phyloP scores from a whole-genome alignment of 2,888 invertebrate genomes.

The Drosophila niveifrons region DNA sequence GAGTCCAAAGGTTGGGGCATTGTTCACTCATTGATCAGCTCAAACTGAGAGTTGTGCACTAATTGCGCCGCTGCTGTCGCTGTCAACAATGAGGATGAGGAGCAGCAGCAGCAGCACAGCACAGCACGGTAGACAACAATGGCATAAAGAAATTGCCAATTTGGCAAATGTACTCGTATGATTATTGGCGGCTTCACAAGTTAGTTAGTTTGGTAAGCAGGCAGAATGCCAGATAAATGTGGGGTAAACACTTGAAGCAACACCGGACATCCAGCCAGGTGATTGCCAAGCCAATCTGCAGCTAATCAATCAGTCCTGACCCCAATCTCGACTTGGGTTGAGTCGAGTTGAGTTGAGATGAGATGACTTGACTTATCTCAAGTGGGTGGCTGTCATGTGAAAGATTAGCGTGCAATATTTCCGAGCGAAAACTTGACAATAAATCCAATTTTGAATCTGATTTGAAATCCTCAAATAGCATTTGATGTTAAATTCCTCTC shows the following conservation, averaged over 20 bases:
- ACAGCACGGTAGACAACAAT: conserved; percentile 33
- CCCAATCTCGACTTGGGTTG: not conserved
- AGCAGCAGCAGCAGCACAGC: conserved; percentile 5
- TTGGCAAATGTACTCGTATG: conserved; percentile 30
- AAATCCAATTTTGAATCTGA: not conserved
- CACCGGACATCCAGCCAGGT: conserved; percentile 15
- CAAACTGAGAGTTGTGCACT: conserved; percentile 53
- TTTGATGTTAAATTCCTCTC: conserved; percentile 43
- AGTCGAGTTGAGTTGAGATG: too few relatives aligned
- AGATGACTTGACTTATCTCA: conserved; percentile 23
- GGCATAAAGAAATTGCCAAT: conserved; percentile 44
- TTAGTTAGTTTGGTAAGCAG: conserved; percentile 1
- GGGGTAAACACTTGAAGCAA: conserved; percentile 34
- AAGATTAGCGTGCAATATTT: conserved; percentile 18
- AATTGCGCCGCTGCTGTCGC: conserved; percentile 53
- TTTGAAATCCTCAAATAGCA: conserved; percentile 13
- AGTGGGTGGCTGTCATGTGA: not conserved
- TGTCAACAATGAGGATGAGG: conserved; percentile 48
- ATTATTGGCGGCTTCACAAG: conserved; percentile 3
- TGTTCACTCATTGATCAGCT: conserved; percentile 43
- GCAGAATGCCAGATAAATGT: conserved; percentile 14
- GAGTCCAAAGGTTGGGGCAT: conserved; percentile 47
- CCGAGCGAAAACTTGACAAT: not conserved
- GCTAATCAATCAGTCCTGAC: conserved; percentile 61
- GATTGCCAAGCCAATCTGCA: conserved; percentile 46